Conservation (phyloP, 2,113 vertebrate species). For the Microtus oregoni region DNA sequence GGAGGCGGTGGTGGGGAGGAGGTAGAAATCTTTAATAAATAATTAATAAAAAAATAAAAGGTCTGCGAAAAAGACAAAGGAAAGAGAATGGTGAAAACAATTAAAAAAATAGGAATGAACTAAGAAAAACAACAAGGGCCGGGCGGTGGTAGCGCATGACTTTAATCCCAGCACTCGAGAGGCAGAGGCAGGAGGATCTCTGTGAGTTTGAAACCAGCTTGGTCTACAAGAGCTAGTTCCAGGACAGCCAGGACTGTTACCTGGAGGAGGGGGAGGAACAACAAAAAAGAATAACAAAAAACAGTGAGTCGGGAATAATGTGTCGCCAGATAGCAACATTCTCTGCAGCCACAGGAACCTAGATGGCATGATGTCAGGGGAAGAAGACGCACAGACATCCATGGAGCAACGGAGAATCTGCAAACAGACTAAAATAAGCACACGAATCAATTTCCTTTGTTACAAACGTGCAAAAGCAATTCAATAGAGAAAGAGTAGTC, state of each 20-base stretch:
- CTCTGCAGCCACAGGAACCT: not conserved
- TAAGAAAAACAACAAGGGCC: not conserved
- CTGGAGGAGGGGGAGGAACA: too few species aligned
- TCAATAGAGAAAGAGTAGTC: not conserved
- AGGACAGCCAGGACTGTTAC: too few species aligned
- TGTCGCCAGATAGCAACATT: not conserved
- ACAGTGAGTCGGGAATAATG: not conserved
- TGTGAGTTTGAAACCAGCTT: too few species aligned
- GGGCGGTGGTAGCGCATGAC: accelerated
- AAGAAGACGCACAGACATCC: not conserved
- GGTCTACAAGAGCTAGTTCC: too few species aligned
- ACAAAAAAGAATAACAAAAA: not conserved
- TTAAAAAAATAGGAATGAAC: constrained; percentile 32
- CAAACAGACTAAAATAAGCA: not conserved
- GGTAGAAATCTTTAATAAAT: too few species aligned
- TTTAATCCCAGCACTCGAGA: too few species aligned
- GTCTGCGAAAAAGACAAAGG: not conserved
- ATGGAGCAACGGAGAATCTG: not conserved
- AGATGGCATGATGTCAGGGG: not conserved
- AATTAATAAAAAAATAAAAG: too few species aligned
- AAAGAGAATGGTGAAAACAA: not conserved
- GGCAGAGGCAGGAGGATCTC: too few species aligned
- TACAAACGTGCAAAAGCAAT: not conserved
- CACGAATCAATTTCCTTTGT: too few species aligned
- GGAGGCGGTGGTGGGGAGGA: too few species aligned